A percentile compares a stretch with the other conserved stretches of the same genome.
phyloP scores from a whole-genome alignment of 1,140 invertebrate species.

The Atta cephalotes region DNA sequence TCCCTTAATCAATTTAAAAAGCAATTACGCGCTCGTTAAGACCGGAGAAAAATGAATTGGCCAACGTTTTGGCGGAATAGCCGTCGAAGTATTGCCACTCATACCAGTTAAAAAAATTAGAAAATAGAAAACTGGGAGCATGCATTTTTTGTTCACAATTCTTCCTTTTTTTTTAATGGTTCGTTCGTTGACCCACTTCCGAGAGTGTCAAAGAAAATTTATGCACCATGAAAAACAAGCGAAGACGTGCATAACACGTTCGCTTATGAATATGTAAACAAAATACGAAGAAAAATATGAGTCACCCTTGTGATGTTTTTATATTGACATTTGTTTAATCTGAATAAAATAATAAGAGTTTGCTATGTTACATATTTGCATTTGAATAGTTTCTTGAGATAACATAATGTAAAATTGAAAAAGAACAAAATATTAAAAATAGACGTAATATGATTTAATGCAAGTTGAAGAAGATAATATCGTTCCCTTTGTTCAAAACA shows the following conservation, averaged over 20 bases:
- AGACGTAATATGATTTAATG: background rate
- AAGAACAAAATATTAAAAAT: background rate
- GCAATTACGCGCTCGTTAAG: conserved; percentile 75
- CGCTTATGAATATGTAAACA: conserved; percentile 57
- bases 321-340: conserved; percentile 16
- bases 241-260: conserved; percentile 45
- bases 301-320: background rate
- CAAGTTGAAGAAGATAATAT: background rate
- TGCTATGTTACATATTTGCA: background rate
- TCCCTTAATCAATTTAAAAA: conserved; percentile 76
- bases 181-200: conserved; percentile 32
- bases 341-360: background rate
- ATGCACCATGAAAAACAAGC: conserved; percentile 52
- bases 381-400: background rate
- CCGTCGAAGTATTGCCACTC: conserved; percentile 61
- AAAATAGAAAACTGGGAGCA: conserved; percentile 39
- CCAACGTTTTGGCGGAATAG: conserved; percentile 33
- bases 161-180: conserved; percentile 2
- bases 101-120: conserved; percentile 31
- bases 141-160: background rate
- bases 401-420: background rate
- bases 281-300: conserved; percentile 17
- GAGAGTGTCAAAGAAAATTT: conserved; percentile 56
- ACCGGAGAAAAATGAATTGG: conserved; percentile 61
- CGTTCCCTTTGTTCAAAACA: no score